Base-by-base conservation (phyloP, 2,113 vertebrate species). In the Tachysurus vachellii region DNA sequence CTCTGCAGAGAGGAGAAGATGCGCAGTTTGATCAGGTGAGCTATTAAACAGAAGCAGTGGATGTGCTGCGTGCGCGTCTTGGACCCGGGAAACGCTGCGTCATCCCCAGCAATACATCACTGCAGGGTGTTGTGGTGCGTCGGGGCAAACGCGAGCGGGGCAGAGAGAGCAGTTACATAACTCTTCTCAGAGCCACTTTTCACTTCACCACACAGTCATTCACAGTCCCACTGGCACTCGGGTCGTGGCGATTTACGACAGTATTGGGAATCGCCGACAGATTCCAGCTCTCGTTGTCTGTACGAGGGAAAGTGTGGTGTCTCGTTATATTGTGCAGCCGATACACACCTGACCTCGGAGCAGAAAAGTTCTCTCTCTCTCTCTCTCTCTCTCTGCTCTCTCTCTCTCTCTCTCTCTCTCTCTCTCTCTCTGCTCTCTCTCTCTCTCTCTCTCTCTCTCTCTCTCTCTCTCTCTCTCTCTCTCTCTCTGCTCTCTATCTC, bases 1-100 rank as follows among this genome's bases (percentile, higher is more conserved):
- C 98, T 88, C 97, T 99, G 83, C 98, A 99, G 92, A 97, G 98
- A 95, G 98, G 98, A 92, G 98, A 99, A 96, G 98, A 99, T 95
- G 94, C 98, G 93, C 98, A 99, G 94, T 99, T 99, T 97, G 98
- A 99, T 94, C 98, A 99, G 97, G 98, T 99, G 93, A 90, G 94
- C 88, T 44, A 2, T 61, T 61, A 26, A 81, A 42, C 5, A 61
- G 56, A 42, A 26, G 79, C 79, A 42, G 56, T 42, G 13, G 56
- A 81, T 21, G 75, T 61, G 64, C 79, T 36, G 70, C n/a, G 79
- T 71, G 84, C 36, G 54, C 12, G 44, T 10, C n/a, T 23, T 79
- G 31, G 82, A 47, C 54, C 61, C 50, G 68, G 23, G 93, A 95
- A 94, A 89, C 64, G 94, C 95, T 94, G 94, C 90, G 93, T 96